A percentile compares a stretch with the other conserved stretches of the same genome.
Evolutionary conservation across 1,140 invertebrate species (phyloP).

Genomic region (Lerema accius): DNA sequence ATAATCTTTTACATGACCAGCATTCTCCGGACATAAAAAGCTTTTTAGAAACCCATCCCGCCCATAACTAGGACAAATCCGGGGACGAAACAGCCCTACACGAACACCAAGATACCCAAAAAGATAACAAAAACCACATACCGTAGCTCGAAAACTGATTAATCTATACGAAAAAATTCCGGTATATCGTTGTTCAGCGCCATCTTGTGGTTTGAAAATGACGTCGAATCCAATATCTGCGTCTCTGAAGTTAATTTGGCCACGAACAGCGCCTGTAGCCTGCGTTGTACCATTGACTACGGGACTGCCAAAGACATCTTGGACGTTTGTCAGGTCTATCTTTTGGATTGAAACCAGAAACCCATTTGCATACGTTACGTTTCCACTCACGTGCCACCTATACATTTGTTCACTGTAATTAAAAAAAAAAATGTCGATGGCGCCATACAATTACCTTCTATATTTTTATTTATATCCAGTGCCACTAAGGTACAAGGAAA

Average conservation of each 20-base stretch:
- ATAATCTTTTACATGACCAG: too few relatives aligned
- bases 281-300: conserved; percentile 26
- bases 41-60: too few relatives aligned
- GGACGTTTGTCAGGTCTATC: conserved; percentile 42
- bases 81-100: too few relatives aligned
- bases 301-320: neutral
- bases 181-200: conserved; percentile 40
- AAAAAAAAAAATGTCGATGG: conserved; percentile 1
- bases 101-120: too few relatives aligned
- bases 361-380: conserved; percentile 54
- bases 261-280: conserved; percentile 25
- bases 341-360: conserved; percentile 55
- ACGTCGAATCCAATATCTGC: conserved; percentile 53
- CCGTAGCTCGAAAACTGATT: conserved; percentile 30
- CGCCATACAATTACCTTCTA: too few relatives aligned
- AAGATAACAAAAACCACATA: too few relatives aligned
- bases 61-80: too few relatives aligned
- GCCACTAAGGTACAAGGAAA: too few relatives aligned
- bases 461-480: too few relatives aligned
- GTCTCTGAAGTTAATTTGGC: conserved; percentile 41
- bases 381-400: conserved; percentile 47
- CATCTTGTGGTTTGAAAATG: conserved; percentile 36
- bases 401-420: conserved; percentile 45
- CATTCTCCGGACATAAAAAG: too few relatives aligned
- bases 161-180: conserved; percentile 39